Percentiles rank a stretch among this genome's conserved stretches.
phyloP scores from a whole-genome alignment of 2,888 invertebrate species.

The Uropetala carovei region DNA sequence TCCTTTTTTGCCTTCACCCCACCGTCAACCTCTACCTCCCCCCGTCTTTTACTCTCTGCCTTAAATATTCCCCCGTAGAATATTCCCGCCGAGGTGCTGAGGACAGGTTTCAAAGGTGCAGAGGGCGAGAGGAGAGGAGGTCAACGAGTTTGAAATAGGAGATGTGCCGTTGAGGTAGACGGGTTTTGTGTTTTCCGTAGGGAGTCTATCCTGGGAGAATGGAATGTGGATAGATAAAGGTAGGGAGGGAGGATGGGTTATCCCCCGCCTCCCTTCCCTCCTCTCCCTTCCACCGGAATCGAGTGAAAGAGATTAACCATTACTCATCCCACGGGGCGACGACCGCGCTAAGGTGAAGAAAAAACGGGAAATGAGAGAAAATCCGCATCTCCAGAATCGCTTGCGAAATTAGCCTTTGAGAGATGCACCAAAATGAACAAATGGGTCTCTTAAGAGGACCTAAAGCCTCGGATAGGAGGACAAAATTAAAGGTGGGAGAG shows the following conservation, averaged over 20 bases:
- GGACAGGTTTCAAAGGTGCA: background rate
- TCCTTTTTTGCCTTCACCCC: background rate
- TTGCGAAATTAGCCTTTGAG: background rate
- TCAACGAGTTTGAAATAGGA: constrained; percentile 1
- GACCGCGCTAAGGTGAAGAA: background rate
- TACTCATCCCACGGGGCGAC: background rate
- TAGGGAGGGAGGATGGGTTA: background rate
- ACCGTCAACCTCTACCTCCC: too few species aligned
- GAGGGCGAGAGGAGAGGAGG: constrained; percentile 6
- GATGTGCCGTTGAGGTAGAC: background rate
- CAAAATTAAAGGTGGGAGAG: too few species aligned
- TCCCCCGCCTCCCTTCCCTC: background rate
- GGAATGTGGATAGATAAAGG: too few species aligned
- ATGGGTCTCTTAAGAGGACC: too few species aligned
- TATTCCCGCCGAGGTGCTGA: background rate
- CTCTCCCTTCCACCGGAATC: too few species aligned
- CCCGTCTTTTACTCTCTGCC: background rate
- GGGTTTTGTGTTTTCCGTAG: background rate
- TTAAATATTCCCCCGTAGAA: background rate
- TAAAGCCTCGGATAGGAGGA: too few species aligned
- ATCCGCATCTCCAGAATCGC: background rate
- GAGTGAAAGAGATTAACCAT: too few species aligned
- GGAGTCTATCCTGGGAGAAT: background rate
- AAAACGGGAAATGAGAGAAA: background rate
- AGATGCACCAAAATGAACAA: background rate